phyloP scores from a whole-genome alignment of 2,797 vertebrate species.

The Melopsittacus undulatus region DNA sequence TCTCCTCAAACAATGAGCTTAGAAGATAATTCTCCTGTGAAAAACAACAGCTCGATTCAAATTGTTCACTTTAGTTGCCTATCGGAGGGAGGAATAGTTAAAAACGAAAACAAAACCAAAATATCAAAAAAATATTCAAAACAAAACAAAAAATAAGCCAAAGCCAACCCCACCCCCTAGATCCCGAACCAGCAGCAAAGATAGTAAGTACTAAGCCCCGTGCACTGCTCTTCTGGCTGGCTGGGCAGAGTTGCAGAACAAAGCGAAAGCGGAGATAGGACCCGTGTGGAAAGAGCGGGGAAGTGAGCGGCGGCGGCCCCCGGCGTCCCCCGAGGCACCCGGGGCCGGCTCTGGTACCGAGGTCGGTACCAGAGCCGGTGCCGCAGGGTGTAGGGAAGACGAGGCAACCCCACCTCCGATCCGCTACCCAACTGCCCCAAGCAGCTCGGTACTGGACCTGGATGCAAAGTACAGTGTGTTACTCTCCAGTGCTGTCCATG shows the following conservation, averaged over 20 bases:
- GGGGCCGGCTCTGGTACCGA: not conserved
- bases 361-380: conserved; percentile 10
- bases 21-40: conserved; percentile 62
- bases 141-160: not conserved
- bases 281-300: conserved; percentile 49
- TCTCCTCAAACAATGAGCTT: conserved; percentile 66
- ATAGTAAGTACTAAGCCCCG: conserved; percentile 11
- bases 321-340: not conserved
- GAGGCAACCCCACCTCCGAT: conserved; percentile 50
- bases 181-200: conserved; percentile 28
- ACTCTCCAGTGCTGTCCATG: conserved; percentile 86
- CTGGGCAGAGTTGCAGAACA: conserved; percentile 53
- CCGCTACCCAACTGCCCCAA: conserved; percentile 67
- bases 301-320: conserved; percentile 36
- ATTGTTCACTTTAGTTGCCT: conserved; percentile 67
- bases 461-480: conserved; percentile 89
- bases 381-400: conserved; percentile 20
- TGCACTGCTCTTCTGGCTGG: conserved; percentile 51
- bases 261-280: conserved; percentile 57
- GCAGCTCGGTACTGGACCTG: conserved; percentile 78
- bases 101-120: not conserved
- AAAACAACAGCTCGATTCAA: conserved; percentile 75
- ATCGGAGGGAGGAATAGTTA: conserved; percentile 28
- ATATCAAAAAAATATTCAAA: not conserved
- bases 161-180: not conserved